phyloP scores from a whole-genome alignment of 2,888 invertebrate species.

The Athrips mouffetella region DNA sequence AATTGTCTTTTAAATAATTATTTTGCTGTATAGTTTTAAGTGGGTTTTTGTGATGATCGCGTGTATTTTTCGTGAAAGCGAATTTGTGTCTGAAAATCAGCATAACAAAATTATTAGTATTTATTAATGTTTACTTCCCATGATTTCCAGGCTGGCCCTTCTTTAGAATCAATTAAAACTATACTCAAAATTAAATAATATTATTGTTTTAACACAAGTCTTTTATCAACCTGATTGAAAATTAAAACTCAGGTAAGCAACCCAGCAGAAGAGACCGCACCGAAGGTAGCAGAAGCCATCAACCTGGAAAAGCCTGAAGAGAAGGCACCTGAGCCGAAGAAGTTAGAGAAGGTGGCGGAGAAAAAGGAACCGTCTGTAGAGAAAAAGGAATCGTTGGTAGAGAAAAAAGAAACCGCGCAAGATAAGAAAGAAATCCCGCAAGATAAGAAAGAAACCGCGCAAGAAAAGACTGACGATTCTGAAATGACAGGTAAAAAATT shows the following conservation, averaged over 20 bases:
- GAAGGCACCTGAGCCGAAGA: conserved; percentile 30
- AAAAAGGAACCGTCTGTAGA: conserved; percentile 29
- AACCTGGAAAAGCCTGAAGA: conserved; percentile 12
- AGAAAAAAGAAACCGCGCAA: conserved; percentile 41
- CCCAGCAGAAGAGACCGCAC: conserved; percentile 39
- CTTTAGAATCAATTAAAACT: too few relatives aligned
- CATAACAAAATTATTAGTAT: too few relatives aligned
- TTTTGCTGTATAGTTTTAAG: neutral
- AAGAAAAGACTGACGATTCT: conserved; percentile 70
- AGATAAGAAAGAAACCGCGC: conserved; percentile 63
- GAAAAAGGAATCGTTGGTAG: conserved; percentile 60
- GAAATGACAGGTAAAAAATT: conserved; percentile 77
- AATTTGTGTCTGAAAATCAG: too few relatives aligned
- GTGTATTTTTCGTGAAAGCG: too few relatives aligned
- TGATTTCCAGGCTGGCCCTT: too few relatives aligned
- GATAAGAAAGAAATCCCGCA: conserved; percentile 28
- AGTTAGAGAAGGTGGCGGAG: conserved; percentile 29
- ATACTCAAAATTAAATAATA: too few relatives aligned
- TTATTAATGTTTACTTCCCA: too few relatives aligned
- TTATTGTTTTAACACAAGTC: too few relatives aligned
- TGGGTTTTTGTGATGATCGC: too few relatives aligned
- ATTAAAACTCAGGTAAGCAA: conserved; percentile 45
- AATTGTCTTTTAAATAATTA: neutral
- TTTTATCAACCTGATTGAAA: conserved; percentile 25
- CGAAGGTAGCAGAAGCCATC: conserved; percentile 29